Base-by-base conservation (phyloP, 2,888 invertebrate species). In the Agrypnus murinus region DNA sequence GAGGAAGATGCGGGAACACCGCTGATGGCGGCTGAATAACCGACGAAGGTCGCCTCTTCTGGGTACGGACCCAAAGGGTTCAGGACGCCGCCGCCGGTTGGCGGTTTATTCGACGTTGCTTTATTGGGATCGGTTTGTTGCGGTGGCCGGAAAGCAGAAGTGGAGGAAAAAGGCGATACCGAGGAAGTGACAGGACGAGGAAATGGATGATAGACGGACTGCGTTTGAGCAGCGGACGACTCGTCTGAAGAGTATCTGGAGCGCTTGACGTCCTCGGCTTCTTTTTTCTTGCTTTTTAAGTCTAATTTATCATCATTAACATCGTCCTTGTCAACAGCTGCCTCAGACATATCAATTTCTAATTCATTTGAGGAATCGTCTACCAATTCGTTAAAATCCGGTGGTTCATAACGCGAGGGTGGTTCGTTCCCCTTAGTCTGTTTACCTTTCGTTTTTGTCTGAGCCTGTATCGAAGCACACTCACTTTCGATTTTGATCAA, bases 101-200 rank as follows among this genome's bases (percentile, higher is more conserved):
- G n/a, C 14, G 58, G 58, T 64, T 72, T 72, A n/a, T n/a, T 25
- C 86, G 84, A 63, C 83, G 84, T 77, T 59, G 80, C 81, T 72
- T 84, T 77, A 80, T 79, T 40, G 76, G 78, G 45, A 74, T 82
- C 77, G 66, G 83, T 80, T 25, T 25, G n/a, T 73, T 83, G 83
- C 0, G 84, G 94, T 8, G 94, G 94, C 80, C 94, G 91, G 82
- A 95, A 95, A 0, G 95, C 94, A 0, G 95, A 94, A 59, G 92
- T 90, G 25, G 92, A 90, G 1, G 93, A 92, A 81, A 92, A 93
- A n/a, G 92, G 90, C 46, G 89, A 83, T 57, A 89, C 84, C 62
- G 88, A 86, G 4, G 89, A 88, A 8, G 88, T 87, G 5, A 88
- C 65, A 15, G 79, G 77, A 64, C 77, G 71, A n/a, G 77, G 74